phyloP scores from a whole-genome alignment of 2,113 vertebrate genomes.

The Gallinago jamesoni region DNA sequence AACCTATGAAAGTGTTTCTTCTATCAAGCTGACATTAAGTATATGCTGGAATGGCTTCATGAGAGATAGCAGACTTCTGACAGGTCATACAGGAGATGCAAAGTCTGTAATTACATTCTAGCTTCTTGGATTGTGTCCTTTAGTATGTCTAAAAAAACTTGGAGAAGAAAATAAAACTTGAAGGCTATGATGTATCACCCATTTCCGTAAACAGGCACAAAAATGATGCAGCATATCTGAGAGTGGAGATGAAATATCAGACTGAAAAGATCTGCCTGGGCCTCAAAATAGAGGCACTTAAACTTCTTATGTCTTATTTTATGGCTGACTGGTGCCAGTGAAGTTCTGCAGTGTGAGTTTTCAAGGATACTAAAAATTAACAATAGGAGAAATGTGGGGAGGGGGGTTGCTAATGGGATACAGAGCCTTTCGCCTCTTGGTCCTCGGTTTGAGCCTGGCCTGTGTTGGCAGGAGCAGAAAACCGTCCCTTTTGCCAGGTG shows the following conservation, averaged over 20 bases:
- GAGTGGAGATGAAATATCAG: conserved; percentile 40
- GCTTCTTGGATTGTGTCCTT: conserved; percentile 68
- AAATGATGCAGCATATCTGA: background rate
- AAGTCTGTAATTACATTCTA: conserved; percentile 76
- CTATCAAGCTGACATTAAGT: conserved; percentile 79
- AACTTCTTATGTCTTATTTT: conserved; percentile 61
- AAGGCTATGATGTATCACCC: conserved; percentile 37
- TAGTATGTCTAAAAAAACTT: conserved; percentile 54
- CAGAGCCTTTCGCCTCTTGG: conserved; percentile 4
- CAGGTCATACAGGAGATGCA: conserved; percentile 75
- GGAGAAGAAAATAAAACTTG: conserved; percentile 67
- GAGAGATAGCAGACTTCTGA: conserved; percentile 76
- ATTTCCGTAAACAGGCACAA: conserved; percentile 34
- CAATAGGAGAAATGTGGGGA: conserved; percentile 20
- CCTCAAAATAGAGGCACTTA: conserved; percentile 49
- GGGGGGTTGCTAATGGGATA: conserved; percentile 19
- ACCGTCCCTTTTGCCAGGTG: background rate
- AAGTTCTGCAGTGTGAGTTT: conserved; percentile 54
- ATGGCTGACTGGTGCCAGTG: conserved; percentile 55
- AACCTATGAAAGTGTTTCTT: conserved; percentile 76
- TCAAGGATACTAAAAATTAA: conserved; percentile 59
- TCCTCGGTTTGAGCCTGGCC: conserved; percentile 1
- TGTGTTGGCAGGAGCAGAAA: background rate
- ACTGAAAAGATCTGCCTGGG: conserved; percentile 28
- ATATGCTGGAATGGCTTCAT: conserved; percentile 75